Percentiles rank a stretch among this genome's conserved stretches.
Conservation (phyloP, 2,888 invertebrate species). For the Agriopis leucophaearia region DNA sequence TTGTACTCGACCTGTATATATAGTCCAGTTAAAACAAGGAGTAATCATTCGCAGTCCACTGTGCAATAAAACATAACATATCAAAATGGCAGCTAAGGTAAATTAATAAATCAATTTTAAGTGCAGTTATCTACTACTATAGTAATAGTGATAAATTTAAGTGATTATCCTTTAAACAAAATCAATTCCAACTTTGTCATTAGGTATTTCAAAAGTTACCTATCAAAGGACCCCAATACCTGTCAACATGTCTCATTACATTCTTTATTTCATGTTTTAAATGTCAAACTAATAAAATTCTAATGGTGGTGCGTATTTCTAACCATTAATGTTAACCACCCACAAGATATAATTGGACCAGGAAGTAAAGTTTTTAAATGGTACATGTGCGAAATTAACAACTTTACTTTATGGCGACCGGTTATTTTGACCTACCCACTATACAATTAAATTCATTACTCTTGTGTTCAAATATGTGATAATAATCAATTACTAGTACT, state of each 20-base stretch:
- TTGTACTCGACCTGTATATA: conserved; percentile 71
- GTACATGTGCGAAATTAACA: conserved; percentile 28
- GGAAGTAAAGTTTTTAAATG: conserved; percentile 31
- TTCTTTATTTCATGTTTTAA: conserved; percentile 1
- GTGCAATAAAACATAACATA: conserved; percentile 74
- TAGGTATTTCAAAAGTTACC: not conserved
- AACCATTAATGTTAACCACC: conserved; percentile 21
- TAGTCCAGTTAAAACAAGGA: conserved; percentile 67
- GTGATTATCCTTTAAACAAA: not conserved
- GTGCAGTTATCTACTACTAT: conserved; percentile 14
- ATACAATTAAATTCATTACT: conserved; percentile 16
- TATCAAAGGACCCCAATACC: not conserved
- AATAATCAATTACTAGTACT: not conserved
- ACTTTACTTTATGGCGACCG: conserved; percentile 31
- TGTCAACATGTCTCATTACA: not conserved
- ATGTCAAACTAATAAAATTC: conserved; percentile 17
- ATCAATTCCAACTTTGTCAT: not conserved
- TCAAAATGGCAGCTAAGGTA: conserved; percentile 85
- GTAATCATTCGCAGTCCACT: conserved; percentile 80
- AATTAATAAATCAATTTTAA: conserved; percentile 28
- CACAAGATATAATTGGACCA: conserved; percentile 33
- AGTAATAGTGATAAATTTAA: not conserved
- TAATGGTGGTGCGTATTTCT: conserved; percentile 11
- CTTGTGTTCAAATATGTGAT: conserved; percentile 9
- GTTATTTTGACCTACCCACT: conserved; percentile 31